Conservation (phyloP, 2,797 vertebrate species). For the Gila robusta region DNA sequence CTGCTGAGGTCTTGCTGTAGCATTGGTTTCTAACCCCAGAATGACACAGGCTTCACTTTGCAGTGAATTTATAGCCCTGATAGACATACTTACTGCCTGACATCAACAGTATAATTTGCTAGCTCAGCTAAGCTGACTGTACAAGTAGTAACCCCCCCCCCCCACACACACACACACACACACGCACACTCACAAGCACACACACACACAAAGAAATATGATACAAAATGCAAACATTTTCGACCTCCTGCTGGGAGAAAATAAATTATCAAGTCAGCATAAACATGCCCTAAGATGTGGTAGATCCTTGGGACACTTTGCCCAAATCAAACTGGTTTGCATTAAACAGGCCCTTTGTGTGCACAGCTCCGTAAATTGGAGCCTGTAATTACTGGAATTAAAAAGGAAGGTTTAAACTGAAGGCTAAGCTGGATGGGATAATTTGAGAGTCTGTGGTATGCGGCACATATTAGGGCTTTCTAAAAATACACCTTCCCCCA, state of each 20-base stretch:
- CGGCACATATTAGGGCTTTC: slow-evolving; percentile 88
- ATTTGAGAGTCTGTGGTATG: slow-evolving; percentile 92
- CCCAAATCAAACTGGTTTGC: slow-evolving; percentile 88
- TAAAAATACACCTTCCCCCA: slow-evolving; percentile 85
- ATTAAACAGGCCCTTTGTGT: slow-evolving; percentile 88
- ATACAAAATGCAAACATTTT: slow-evolving; percentile 76
- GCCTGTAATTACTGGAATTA: slow-evolving; percentile 90
- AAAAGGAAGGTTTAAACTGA: slow-evolving; percentile 90
- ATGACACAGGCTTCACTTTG: slow-evolving; percentile 69
- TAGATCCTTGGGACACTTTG: slow-evolving; percentile 83
- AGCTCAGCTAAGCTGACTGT: slow-evolving; percentile 67
- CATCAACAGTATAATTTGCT: slow-evolving; percentile 65
- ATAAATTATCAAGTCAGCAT: slow-evolving; percentile 86
- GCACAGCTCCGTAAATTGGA: slow-evolving; percentile 85
- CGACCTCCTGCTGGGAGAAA: slow-evolving; percentile 71
- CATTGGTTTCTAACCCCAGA: slow-evolving; percentile 63
- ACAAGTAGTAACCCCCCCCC: slow-evolving; percentile 69
- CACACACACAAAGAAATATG: slow-evolving; percentile 68
- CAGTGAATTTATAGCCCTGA: slow-evolving; percentile 73
- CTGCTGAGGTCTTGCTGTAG: slow-evolving; percentile 66
- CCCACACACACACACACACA: slow-evolving; percentile 54
- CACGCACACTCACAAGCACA: not conserved
- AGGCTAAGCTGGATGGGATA: slow-evolving; percentile 88
- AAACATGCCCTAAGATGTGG: slow-evolving; percentile 84
- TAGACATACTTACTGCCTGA: slow-evolving; percentile 71